A percentile compares a stretch with the other conserved stretches of the same genome.
phyloP scores from a whole-genome alignment of 2,113 vertebrate genomes.

The Sminthopsis crassicaudata region DNA sequence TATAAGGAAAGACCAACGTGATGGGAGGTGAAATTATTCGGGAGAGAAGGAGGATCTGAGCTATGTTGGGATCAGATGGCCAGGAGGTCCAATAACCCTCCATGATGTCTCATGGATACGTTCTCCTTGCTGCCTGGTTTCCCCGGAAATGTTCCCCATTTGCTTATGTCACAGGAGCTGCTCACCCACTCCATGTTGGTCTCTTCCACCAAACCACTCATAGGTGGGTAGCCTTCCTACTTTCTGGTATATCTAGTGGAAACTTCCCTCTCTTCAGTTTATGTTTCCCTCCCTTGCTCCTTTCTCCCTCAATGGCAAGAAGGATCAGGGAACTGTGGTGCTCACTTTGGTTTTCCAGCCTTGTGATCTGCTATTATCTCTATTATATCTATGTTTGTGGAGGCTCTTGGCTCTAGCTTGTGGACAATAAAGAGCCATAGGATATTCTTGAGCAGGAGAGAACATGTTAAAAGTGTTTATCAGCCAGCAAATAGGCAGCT shows the following conservation, averaged over 20 bases:
- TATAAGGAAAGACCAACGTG: not conserved
- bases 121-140: not conserved
- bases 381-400: not conserved
- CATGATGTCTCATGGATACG: not conserved
- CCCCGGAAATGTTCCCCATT: not conserved
- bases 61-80: not conserved
- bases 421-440: not conserved
- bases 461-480: not conserved
- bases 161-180: not conserved
- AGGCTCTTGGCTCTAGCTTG: not conserved
- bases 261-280: not conserved
- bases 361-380: not conserved
- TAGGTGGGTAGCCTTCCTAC: not conserved
- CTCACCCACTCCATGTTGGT: not conserved
- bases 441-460: not conserved
- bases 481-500: not conserved
- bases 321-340: not conserved
- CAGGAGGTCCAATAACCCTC: not conserved
- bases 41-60: not conserved
- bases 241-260: not conserved
- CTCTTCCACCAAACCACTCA: not conserved
- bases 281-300: not conserved
- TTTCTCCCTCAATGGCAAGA: not conserved
- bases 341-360: not conserved
- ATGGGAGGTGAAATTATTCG: too few species aligned